Base-by-base conservation (phyloP, 2,797 vertebrate genomes). In the Sphenodon punctatus region DNA sequence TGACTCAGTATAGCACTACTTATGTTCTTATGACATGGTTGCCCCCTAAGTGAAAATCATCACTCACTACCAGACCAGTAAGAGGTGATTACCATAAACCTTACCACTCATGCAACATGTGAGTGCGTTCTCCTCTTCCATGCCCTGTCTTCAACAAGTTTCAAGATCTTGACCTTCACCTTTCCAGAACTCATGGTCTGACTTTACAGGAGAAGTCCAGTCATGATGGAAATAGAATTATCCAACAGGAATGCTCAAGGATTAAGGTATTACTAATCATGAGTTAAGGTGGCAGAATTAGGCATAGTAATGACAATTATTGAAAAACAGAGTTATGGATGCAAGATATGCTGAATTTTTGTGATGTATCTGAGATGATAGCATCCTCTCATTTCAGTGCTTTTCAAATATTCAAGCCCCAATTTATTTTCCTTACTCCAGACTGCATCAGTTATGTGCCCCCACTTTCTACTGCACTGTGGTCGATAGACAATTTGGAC, bases 401-500 rank as follows among this genome's bases (percentile, higher is more conserved):
- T 71, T 89, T 86, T 89, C 38, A 76, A 80, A 77, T 2, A 84
- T 75, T 78, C 61, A 75, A 74, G 20, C 1, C 68, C 60, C 64
- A 59, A 17, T 75, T 80, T 16, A 36, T 71, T 61, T 75, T 80
- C 79, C 59, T 75, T 63, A 22, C 11, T 88, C 30, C 67, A 46
- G 20, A 72, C 80, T 84, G 70, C 46, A 83, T 88, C 49, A 74
- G 9, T 81, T 87, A 82, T 55, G 20, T 58, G 11, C 65, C 63
- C 5, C 51, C 86, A 46, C 36, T 65, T 16, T 81, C 48, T 78
- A 32, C 17, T 80, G 22, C 49, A 72, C 42, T 61, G 80, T 72
- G 78, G 94, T 95, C 92, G 78, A 94, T 91, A 93, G 22, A 77
- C 60, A 90, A 89, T 93, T 92, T 93, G 72, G 66, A 89, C 93